Evolutionary conservation across 2,888 invertebrate genomes (phyloP).

Genomic region (Xestoiulus laeticollis): DNA sequence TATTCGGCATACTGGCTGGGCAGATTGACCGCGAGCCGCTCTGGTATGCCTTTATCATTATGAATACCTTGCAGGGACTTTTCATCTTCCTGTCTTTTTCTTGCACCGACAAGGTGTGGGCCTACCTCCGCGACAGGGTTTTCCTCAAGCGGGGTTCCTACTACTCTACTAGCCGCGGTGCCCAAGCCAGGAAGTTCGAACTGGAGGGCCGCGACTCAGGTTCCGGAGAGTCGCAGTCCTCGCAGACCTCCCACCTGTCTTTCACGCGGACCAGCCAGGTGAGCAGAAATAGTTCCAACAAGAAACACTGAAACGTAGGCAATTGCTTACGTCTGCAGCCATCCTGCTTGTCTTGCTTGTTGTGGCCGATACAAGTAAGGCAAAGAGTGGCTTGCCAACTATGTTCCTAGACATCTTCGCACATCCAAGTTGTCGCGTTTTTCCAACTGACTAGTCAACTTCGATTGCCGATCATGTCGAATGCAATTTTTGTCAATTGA

Average conservation of each 20-base stretch:
- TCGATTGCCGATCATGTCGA: too few species aligned
- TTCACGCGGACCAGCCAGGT: constrained; percentile 49
- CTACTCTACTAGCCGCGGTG: background rate
- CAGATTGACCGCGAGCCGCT: constrained; percentile 62
- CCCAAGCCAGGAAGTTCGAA: constrained; percentile 54
- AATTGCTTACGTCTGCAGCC: background rate
- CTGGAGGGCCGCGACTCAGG: constrained; percentile 56
- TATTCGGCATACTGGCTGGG: constrained; percentile 66
- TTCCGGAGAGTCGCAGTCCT: constrained; percentile 56
- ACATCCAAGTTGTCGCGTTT: too few species aligned
- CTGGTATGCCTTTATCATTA: constrained; percentile 66
- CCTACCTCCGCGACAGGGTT: background rate
- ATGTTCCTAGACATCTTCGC: too few species aligned
- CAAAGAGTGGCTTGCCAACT: too few species aligned
- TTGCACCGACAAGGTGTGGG: constrained; percentile 65
- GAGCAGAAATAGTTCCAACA: constrained; percentile 36
- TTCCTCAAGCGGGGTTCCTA: background rate
- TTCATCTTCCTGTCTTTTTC: constrained; percentile 68
- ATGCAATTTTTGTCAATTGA: too few species aligned
- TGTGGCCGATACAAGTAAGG: too few species aligned
- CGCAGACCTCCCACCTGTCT: constrained; percentile 55
- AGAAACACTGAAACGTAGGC: constrained; percentile 20
- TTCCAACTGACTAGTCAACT: too few species aligned
- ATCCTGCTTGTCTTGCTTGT: too few species aligned
- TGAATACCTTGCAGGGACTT: constrained; percentile 67